phyloP scores from a whole-genome alignment of 37 sponge, comb jelly and placozoan species.

The Diacarnus erythraeanus region DNA sequence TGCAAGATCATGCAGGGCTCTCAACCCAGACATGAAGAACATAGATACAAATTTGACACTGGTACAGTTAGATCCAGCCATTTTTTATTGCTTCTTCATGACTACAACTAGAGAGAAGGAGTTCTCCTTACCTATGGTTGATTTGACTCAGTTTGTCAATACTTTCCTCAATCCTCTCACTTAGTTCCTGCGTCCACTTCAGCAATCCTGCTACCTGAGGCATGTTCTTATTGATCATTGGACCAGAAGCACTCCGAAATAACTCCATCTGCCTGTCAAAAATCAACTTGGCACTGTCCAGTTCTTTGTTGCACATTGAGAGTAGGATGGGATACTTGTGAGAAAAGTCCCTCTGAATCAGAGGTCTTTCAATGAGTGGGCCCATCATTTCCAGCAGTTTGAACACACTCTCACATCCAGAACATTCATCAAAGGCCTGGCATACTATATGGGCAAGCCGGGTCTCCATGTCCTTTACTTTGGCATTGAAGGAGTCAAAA shows the following conservation, averaged over 20 bases:
- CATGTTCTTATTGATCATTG: conserved; percentile 92
- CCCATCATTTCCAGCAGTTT: conserved; percentile 97
- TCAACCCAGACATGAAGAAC: not conserved
- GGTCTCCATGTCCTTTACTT: conserved; percentile 75
- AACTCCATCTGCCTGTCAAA: conserved; percentile 76
- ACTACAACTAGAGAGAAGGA: too few species aligned
- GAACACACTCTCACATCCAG: conserved; percentile 73
- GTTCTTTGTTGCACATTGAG: conserved; percentile 71
- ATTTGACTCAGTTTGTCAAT: conserved; percentile 75
- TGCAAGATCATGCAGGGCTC: too few species aligned
- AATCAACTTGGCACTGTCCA: conserved; percentile 83
- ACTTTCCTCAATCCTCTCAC: conserved; percentile 60
- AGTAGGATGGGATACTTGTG: conserved; percentile 88
- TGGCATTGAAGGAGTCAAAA: conserved; percentile 69
- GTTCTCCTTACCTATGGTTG: conserved; percentile 71
- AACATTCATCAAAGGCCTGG: conserved; percentile 95
- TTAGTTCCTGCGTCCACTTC: conserved; percentile 90
- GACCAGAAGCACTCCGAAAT: conserved; percentile 47
- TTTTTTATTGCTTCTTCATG: too few species aligned
- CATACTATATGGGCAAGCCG: conserved; percentile 83
- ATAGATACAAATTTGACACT: not conserved
- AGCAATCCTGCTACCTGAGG: conserved; percentile 90
- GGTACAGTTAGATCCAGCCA: not conserved
- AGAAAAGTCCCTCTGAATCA: conserved; percentile 80
- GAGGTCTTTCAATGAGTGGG: conserved; percentile 83